Percentiles rank a stretch among this genome's conserved stretches.
These are phyloP conservation scores for Trichomalopsis sarcophagae DNA, from an alignment of 1,140 invertebrate species.

Conservation along the genomic window DNA sequence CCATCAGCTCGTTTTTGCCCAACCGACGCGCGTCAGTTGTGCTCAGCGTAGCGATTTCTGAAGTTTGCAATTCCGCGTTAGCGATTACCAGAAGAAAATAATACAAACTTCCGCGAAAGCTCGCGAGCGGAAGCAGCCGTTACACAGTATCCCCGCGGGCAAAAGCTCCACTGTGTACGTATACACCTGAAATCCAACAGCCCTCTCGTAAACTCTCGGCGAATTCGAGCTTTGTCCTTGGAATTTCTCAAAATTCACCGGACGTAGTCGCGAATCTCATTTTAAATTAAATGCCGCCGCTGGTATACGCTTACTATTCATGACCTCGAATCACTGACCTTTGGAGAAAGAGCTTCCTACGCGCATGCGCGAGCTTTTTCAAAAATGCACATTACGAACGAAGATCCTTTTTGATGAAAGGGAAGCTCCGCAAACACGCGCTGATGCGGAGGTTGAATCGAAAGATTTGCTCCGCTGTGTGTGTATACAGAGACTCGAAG, in stretches of 20 bases:
- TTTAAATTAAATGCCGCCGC: not conserved
- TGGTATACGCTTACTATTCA: not conserved
- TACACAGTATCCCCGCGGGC: not conserved
- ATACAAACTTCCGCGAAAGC: too few relatives aligned
- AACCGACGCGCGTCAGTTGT: too few relatives aligned
- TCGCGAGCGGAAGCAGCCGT: not conserved
- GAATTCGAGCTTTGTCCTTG: not conserved
- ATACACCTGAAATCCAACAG: not conserved
- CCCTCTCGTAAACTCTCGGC: not conserved
- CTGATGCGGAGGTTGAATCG: not conserved
- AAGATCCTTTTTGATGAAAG: not conserved
- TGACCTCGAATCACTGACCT: not conserved
- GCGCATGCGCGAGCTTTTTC: not conserved
- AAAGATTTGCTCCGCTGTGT: not conserved
- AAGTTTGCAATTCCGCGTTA: too few relatives aligned
- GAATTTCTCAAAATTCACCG: not conserved
- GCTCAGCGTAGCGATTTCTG: too few relatives aligned
- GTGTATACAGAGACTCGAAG: not conserved
- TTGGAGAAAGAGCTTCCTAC: not conserved
- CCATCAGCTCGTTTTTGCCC: too few relatives aligned
- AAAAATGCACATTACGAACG: not conserved
- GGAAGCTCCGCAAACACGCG: slow-evolving; percentile 3
- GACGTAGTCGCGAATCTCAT: not conserved
- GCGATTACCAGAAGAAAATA: too few relatives aligned
- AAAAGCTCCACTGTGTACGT: not conserved